Base-by-base conservation (phyloP, 2,888 invertebrate genomes). In the Cheilosia vulpina region DNA sequence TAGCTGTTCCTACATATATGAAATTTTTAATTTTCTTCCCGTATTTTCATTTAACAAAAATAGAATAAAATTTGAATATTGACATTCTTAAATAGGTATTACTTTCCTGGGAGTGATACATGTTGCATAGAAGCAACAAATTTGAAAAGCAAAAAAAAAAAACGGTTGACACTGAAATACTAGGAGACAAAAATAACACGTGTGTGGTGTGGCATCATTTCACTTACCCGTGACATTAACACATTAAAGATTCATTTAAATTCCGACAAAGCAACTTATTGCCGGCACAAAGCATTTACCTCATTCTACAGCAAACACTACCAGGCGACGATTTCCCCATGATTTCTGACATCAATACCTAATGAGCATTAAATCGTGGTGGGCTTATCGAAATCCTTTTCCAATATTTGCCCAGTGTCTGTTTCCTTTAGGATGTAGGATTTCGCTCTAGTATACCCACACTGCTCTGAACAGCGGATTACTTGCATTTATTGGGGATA, bases 361-460 rank as follows among this genome's bases (percentile, higher is more conserved):
- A 75, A 65, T 57, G 50, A 65, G 65, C 57, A 24, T 41, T 65
- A 58, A 65, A 75, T 57, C 57, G 55, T 47, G 65, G 57, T 65
- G 57, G 27, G 75, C 47, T 75, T 75, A 65, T 50, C 57, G 27
- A 55, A 75, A 75, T 65, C 57, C 57, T 55, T 47, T 65, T 57
- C 57, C 19, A 41, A 65, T 45, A 47, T 47, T 50, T 47, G 24
- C 3, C 1, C 21, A 50, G 19, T 21, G 21, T 21, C 21, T 50
- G 50, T 4, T 50, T 17, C 13, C 13, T 4, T 50, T 11, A 7
- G 31, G 31, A 31, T 31, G 3, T 45, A 45, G 7, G 45, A 5
- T 15, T 45, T 15, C 7, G 45, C 45, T 45, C 4, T 15, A n/a
- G 21, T 21, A 21, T 15, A 45, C 17, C 45, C 45, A 17, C 17